These are phyloP conservation scores for Dynastes hyllus DNA, from an alignment of 2,888 invertebrate genomes.

Conservation along the genomic window DNA sequence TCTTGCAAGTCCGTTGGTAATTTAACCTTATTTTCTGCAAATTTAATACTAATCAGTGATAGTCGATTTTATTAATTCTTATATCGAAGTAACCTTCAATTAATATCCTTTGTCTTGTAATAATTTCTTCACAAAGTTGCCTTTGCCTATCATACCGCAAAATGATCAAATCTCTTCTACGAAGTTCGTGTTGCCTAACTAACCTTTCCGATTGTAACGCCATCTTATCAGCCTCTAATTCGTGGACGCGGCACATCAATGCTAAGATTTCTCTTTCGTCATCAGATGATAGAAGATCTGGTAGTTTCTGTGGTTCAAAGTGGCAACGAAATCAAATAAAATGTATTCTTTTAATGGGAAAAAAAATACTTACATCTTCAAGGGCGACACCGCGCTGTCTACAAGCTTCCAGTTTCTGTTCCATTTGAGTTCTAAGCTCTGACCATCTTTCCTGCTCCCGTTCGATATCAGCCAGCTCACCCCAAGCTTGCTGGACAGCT, in stretches of 20 bases:
- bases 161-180: slow-evolving; percentile 87
- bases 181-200: slow-evolving; percentile 89
- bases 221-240: slow-evolving; percentile 94
- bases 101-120: slow-evolving; percentile 88
- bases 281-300: slow-evolving; percentile 87
- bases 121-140: slow-evolving; percentile 92
- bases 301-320: slow-evolving; percentile 78
- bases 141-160: slow-evolving; percentile 89
- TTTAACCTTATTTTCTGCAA: slow-evolving; percentile 78
- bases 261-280: slow-evolving; percentile 93
- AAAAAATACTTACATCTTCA: slow-evolving; percentile 81
- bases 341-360: too few species aligned
- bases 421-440: slow-evolving; percentile 83
- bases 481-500: slow-evolving; percentile 87
- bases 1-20: slow-evolving; percentile 86
- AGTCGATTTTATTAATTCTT: not conserved
- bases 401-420: slow-evolving; percentile 87
- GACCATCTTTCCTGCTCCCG: slow-evolving; percentile 89
- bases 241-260: slow-evolving; percentile 92
- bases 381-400: slow-evolving; percentile 84
- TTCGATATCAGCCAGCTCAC: slow-evolving; percentile 87
- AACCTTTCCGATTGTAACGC: slow-evolving; percentile 91
- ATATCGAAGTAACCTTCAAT: slow-evolving; percentile 81
- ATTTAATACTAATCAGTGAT: not conserved
- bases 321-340: too few species aligned